Base-by-base conservation (phyloP, 1,140 invertebrate genomes). In the Centruroides vittatus region DNA sequence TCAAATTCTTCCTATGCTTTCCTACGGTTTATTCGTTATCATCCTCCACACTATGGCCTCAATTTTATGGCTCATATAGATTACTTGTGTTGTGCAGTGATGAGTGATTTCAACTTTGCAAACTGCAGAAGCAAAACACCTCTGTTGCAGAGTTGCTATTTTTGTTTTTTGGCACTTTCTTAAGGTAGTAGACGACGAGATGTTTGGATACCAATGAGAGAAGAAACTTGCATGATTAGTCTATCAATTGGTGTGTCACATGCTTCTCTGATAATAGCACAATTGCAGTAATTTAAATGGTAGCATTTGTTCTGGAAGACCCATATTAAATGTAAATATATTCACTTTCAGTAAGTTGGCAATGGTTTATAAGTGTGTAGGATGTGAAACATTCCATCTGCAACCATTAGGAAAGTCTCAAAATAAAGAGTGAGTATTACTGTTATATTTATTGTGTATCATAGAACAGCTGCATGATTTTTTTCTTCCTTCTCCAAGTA, bases 351-450 rank as follows among this genome's bases (percentile, higher is more conserved):
- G 84, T 66, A 93, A 95, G 74, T 76, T 90, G 55, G 85, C 89
- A 5, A 81, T 87, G 78, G 78, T 94, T 2, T 93, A 90, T 74
- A 84, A 91, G 67, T 98, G 93, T 71, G 81, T 79, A 11, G 90
- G 91, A 0, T 98, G 95, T 72, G 85, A 90, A 66, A 83, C 80
- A 49, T 80, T 85, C 55, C 79, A 77, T 0, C 74, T 93, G 1
- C 89, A 93, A 68, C 84, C 84, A 0, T 71, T 96, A 13, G 86
- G 86, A 73, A 78, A 46, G 82, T 81, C 69, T 3, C 35, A 23
- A 6, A 6, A 5, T 53, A 36, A 53, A 23, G 35, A 53, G 51
- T 53, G 35, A 53, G 51, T 53, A 34, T 53, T 6, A 34, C 8
- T 53, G 5, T 34, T 36, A 1, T 53, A 36, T 36, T 6, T 6